Evolutionary conservation across 2,797 vertebrate species (phyloP), one percentile per base, ranked within the genome.

Genomic region (Halcyon chelicuti): DNA sequence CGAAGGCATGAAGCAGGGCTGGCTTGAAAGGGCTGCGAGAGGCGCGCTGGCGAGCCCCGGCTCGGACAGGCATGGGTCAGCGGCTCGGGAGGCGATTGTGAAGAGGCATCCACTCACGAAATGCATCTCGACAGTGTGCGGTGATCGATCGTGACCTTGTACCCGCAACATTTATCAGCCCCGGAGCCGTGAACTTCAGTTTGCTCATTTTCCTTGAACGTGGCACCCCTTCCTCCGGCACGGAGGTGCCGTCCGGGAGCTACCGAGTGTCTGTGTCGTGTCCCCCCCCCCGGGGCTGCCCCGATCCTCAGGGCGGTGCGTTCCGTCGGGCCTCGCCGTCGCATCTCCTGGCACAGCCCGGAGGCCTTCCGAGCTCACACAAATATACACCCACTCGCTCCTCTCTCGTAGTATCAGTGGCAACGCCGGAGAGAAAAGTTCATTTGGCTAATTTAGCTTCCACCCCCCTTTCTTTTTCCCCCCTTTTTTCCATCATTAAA

Each of bases 101-200:
- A 97, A 94, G 97, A 98, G 96, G 98, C 98, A 98, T 97, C 98
- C 98, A 98, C 98, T 98, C 98, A 99, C 97, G 98, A 98, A 98
- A 99, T 99, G 96, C 97, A 98, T 98, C 98, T 96, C 98, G 98
- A 99, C 99, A 98, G 98, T 98, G 97, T 97, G 97, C 74, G 90
- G 95, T 97, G 97, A 98, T 98, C 98, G 97, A 97, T 98, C 98
- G 94, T 97, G 98, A 98, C 98, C 98, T 99, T 98, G 98, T 85
- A 95, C 98, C 97, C 88, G 88, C 96, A 94, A 96, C 95, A 97
- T 97, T 96, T 94, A 96, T 96, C 98, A 97, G 97, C 93, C 96
- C 67, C 70, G 88, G 92, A 96, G 97, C 98, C 95, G 14, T 97
- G 98, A 98, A 97, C 98, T 98, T 96, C 90, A 94, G 96, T 95